Evolutionary conservation across 2,888 invertebrate species (phyloP), one percentile per base, ranked within the genome.

Genomic region (Gibbula magus): DNA sequence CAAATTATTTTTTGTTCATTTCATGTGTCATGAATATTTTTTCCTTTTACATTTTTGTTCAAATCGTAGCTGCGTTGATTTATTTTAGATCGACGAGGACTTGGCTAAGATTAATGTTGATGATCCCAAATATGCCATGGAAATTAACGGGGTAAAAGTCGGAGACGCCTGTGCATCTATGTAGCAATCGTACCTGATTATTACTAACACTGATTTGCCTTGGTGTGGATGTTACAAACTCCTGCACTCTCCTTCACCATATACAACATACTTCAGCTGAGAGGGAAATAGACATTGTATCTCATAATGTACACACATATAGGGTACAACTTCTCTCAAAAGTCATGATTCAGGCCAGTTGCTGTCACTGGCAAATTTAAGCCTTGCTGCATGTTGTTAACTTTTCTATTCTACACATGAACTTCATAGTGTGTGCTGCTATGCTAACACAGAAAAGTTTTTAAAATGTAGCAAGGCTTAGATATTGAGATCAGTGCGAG

Each of bases 31-130:
- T 20, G 20, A 51, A 10, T 61, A 0, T 56, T 45, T 77, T 25
- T n/a, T 56, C 39, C 13, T 39, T 66, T 52, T 70, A 29, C 8
- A 8, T 32, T 51, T 77, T 20, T 67, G 32, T 25, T 52, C 70
- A 78, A 22, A 67, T 29, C n/a, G 20, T n/a, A 54, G 54, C 35
- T 75, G 20, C 35, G 66, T 25, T 22, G 52, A 74, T 77, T 54
- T 79, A 85, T 89, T 91, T 77, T 91, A 92, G 92, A 92, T 92
- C 86, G 92, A 92, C 81, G 92, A 92, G 83, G 92, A 92, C 86
- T 85, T 92, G 83, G 92, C 92, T 82, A 92, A 92, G 84, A 92
- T 92, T 82, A 92, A 92, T 86, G 88, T 92, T 79, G 92, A 92
- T 86, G 92, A 92, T 79, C 92, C 92, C 51, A 91, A 91, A 85